Conservation (phyloP, 2,113 vertebrate species). For the Lates calcarifer region DNA sequence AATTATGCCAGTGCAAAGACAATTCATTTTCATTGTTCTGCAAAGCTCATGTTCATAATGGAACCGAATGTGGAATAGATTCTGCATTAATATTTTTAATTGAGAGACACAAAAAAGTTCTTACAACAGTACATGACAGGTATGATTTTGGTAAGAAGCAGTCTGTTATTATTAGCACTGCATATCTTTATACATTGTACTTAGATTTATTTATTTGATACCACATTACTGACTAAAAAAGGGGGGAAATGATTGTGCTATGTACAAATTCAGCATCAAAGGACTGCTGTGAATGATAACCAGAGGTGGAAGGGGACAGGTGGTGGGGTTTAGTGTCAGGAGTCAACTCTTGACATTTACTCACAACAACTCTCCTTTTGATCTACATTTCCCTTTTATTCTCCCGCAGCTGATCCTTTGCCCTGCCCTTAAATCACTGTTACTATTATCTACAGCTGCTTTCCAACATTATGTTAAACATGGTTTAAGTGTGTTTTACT, state of each 20-base stretch:
- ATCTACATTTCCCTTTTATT: neutral
- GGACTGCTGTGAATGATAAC: neutral
- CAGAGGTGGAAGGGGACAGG: neutral
- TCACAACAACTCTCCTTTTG: conserved; percentile 22
- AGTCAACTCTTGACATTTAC: conserved; percentile 18
- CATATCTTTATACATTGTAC: too few relatives aligned
- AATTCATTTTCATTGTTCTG: too few relatives aligned
- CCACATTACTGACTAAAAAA: neutral
- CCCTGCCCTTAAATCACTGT: neutral
- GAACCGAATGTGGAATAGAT: neutral
- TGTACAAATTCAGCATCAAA: conserved; percentile 37
- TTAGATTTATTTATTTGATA: too few relatives aligned
- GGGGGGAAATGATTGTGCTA: neutral
- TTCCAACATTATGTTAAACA: neutral
- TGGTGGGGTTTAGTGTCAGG: neutral
- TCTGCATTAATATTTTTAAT: too few relatives aligned
- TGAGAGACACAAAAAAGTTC: too few relatives aligned
- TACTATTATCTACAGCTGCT: neutral
- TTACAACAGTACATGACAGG: too few relatives aligned
- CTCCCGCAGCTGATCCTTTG: neutral
- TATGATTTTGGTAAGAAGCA: too few relatives aligned
- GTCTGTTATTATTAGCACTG: too few relatives aligned
- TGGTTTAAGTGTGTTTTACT: neutral
- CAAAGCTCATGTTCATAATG: neutral
- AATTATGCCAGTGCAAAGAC: too few relatives aligned